Evolutionary conservation across 2,113 vertebrate species (phyloP).

Genomic region (Gasterosteus nipponicus): DNA sequence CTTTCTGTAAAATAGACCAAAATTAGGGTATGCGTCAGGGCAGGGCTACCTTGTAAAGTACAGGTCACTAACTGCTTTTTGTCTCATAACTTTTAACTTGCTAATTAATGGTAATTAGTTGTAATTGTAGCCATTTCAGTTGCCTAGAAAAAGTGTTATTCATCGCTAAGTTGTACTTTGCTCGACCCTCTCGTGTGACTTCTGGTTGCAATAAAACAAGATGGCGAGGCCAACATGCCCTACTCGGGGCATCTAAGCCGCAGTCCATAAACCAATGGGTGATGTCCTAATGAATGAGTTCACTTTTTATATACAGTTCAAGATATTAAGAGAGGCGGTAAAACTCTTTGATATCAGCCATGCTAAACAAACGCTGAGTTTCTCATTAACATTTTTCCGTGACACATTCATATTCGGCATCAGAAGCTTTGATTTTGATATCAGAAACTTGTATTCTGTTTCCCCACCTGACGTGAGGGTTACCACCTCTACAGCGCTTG

Average conservation of each 20-base stretch:
- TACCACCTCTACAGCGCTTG: background rate
- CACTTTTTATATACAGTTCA: background rate
- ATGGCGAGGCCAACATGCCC: background rate
- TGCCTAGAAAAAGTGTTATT: background rate
- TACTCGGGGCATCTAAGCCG: background rate
- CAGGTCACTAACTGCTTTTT: background rate
- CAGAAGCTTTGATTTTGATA: conserved; percentile 1
- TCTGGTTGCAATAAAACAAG: no score
- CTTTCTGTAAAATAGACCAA: background rate
- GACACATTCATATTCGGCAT: background rate
- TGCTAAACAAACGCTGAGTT: background rate
- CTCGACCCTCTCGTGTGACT: background rate
- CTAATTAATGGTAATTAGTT: background rate
- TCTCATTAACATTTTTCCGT: background rate
- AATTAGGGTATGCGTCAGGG: background rate
- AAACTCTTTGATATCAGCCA: background rate
- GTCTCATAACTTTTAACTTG: background rate
- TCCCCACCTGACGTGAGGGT: conserved; percentile 16
- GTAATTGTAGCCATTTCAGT: background rate
- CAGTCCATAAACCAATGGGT: background rate
- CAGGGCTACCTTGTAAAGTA: background rate
- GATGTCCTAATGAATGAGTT: background rate
- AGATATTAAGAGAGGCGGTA: background rate
- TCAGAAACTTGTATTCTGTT: conserved; percentile 2
- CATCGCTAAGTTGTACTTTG: background rate